Base-by-base conservation (phyloP, 2,797 vertebrate genomes). In the Syndactyla subalaris region DNA sequence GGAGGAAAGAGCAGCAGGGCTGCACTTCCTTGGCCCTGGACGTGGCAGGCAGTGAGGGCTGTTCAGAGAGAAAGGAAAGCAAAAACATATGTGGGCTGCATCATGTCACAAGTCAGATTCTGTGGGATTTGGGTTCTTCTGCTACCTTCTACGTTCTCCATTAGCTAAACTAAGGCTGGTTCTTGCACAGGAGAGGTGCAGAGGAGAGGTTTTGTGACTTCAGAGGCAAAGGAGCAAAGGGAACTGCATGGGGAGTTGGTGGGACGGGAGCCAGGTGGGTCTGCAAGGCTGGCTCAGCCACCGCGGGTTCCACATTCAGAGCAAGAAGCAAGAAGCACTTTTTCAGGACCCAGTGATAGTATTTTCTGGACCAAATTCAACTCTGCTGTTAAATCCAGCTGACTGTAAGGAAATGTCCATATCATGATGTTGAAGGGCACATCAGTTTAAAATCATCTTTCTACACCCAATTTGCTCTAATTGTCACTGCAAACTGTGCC, bases 41-140 rank as follows among this genome's bases (percentile, higher is more conserved):
- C 20, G 4, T 0, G 0, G 46, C 27, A 38, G 26, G 4, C 34
- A n/a, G 51, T 1, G 34, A 46, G 24, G 10, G 61, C 24, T 41
- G 55, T 27, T 89, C 19, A 15, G 61, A 14, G 66, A 68, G 66
- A 70, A 55, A 45, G 58, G 78, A 48, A 38, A 80, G 80, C 16
- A 4, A 63, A 38, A 21, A 89, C 32, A 3, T 9, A 5, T 1
- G 0, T 8, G 13, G 32, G 7, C 23, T 61, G 20, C 43, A 9
- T 51, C n/a, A 1, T 24, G 39, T 68, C 67, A 34, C 55, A 63
- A 4, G 54, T 54, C 78, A 36, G 9, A 13, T 11, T 68, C 22
- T 5, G 0, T 3, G 18, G 15, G 36, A 17, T 68, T 78, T 79
- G 38, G 6, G 29, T 21, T 78, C 68, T 39, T 36, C 49, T 82